Conservation (phyloP, 2,888 invertebrate genomes). For the Ornithoptera priamus region DNA sequence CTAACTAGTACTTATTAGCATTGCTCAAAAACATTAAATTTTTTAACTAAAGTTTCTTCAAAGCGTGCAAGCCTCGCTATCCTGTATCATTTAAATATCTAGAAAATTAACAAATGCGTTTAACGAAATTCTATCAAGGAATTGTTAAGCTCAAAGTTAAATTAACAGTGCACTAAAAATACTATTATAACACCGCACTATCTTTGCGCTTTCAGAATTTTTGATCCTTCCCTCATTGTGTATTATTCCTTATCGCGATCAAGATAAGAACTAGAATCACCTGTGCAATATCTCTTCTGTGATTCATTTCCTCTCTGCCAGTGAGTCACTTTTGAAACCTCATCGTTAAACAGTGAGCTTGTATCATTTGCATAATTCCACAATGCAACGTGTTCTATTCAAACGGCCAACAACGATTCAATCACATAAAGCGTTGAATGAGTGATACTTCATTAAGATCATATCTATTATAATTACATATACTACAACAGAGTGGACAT, state of each 20-base stretch:
- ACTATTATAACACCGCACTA: conserved; percentile 2
- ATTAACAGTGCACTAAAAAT: background rate
- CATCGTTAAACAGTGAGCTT: conserved; percentile 21
- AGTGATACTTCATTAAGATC: background rate
- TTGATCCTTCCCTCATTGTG: conserved; percentile 21
- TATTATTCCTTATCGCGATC: conserved; percentile 10
- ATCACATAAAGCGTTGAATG: conserved; percentile 13
- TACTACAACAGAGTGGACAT: background rate
- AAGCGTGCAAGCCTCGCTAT: background rate
- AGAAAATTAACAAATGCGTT: background rate
- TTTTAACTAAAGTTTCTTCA: background rate
- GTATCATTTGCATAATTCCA: conserved; percentile 21
- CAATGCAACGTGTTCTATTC: conserved; percentile 17
- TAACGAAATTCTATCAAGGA: background rate
- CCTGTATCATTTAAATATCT: background rate
- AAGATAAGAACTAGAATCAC: conserved; percentile 6
- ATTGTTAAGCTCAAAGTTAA: background rate
- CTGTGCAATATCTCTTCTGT: conserved; percentile 6
- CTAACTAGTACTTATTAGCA: conserved; percentile 76
- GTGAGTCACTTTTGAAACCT: conserved; percentile 22
- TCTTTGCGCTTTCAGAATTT: conserved; percentile 16
- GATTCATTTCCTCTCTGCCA: conserved; percentile 19
- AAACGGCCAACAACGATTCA: conserved; percentile 11
- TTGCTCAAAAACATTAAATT: conserved; percentile 58
- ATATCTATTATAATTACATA: background rate